Evolutionary conservation across 1,140 invertebrate species (phyloP).

Genomic region (Pemphigus obesinymphae): DNA sequence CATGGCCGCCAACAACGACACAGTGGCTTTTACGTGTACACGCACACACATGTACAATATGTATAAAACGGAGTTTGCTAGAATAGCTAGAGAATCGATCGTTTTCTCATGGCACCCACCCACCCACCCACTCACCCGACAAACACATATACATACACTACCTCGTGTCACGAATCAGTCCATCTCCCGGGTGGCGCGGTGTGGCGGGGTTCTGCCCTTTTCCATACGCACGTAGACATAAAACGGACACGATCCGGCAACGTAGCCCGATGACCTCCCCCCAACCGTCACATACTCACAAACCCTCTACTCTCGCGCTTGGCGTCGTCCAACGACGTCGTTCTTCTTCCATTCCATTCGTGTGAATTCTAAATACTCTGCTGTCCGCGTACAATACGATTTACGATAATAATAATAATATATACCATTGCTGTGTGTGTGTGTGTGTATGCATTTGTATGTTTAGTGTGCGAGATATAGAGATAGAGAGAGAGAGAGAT

Average conservation of each 20-base stretch:
- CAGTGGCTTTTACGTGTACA: conserved; percentile 34
- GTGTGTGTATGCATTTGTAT: not conserved
- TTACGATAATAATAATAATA: not conserved
- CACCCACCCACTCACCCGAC: not conserved
- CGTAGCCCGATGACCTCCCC: conserved; percentile 29
- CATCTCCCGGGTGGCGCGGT: conserved; percentile 17
- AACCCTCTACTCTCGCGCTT: not conserved
- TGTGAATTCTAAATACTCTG: conserved; percentile 9
- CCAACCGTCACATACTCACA: not conserved
- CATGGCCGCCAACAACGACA: conserved; percentile 38
- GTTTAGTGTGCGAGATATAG: not conserved
- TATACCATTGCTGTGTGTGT: not conserved
- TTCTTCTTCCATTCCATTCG: not conserved
- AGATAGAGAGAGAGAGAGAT: too few species aligned
- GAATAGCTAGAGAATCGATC: conserved; percentile 39
- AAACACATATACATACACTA: not conserved
- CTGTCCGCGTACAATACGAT: not conserved
- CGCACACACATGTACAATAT: conserved; percentile 14
- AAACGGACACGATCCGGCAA: conserved; percentile 29
- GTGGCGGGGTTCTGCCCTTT: conserved; percentile 33
- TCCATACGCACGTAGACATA: not conserved
- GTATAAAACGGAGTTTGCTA: conserved; percentile 41
- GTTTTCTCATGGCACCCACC: conserved; percentile 35
- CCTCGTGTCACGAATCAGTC: conserved; percentile 37
- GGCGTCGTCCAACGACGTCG: too few species aligned